Evolutionary conservation across 2,888 invertebrate species (phyloP), one percentile per base, ranked within the genome.

Genomic region (Mimumesa dahlbomi): DNA sequence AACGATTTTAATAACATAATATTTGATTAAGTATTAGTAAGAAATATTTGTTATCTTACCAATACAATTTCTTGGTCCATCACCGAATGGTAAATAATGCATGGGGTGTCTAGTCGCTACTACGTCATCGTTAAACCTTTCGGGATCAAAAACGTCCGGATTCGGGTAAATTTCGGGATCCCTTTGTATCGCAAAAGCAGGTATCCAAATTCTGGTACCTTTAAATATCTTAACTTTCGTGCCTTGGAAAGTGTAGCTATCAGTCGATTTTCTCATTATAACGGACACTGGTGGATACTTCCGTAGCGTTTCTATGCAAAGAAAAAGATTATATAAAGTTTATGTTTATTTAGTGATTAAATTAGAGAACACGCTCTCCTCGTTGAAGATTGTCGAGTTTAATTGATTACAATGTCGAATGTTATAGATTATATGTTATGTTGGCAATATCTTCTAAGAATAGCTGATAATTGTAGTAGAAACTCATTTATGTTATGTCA

Each of bases 51-150:
- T 11, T 1, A n/a, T 9, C 34, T 69, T 79, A 84, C 83, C 85
- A 9, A 85, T 81, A 11, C 85, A 85, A 48, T 85, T 85, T 53
- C 85, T 73, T 0, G 82, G 82, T 2, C 83, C 83, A 52, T 79
- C 75, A 13, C 83, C 85, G 36, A 85, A 85, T 0, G 84, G 81
- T 11, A 85, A 36, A 45, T 75, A 79, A 16, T 63, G 31, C 75
- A 82, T 84, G 3, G 82, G 62, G 43, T 85, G 77, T 42, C 81
- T 74, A 3, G 16, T 19, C 49, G 72, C 63, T 0, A 62, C 31
- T 9, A 34, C 74, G 16, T 83, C 75, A 1, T 77, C 75, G 1
- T 9, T 71, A 42, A 85, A 86, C 71, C 85, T 73, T 16, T 85
- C 82, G 2, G 84, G 85, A 75, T 86, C 80, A 34, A 85, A 85